Evolutionary conservation across 2,797 vertebrate genomes (phyloP).

Genomic region (Poliocrania exsul): DNA sequence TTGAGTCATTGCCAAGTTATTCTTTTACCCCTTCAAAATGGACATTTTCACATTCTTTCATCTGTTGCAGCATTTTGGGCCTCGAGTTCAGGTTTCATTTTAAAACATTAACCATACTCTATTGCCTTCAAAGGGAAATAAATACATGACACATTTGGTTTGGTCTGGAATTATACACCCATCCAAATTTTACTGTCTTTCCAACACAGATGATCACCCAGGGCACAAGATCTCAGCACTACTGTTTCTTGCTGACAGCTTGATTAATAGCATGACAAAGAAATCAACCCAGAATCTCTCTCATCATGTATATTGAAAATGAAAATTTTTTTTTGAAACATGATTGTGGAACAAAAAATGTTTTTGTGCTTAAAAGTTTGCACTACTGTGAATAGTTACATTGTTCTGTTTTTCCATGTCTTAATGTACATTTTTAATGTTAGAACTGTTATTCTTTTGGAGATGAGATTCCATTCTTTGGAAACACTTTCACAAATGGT

Average conservation of each 20-base stretch:
- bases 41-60: slow-evolving; percentile 2
- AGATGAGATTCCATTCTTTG: not conserved
- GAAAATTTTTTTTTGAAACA: not conserved
- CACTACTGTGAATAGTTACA: not conserved
- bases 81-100: not conserved
- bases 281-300: not conserved
- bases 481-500: not conserved
- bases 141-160: not conserved
- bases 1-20: not conserved
- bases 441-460: not conserved
- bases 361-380: not conserved
- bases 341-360: not conserved
- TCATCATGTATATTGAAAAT: fast-evolving
- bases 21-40: not conserved
- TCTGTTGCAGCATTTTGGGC: not conserved
- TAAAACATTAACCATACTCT: not conserved
- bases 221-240: not conserved
- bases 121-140: not conserved
- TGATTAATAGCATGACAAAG: not conserved
- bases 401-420: not conserved
- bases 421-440: not conserved
- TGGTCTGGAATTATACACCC: not conserved
- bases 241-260: not conserved
- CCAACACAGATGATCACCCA: not conserved
- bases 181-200: not conserved